Base-by-base conservation (phyloP, 2,888 invertebrate genomes). In the Nemotelus nigrinus region DNA sequence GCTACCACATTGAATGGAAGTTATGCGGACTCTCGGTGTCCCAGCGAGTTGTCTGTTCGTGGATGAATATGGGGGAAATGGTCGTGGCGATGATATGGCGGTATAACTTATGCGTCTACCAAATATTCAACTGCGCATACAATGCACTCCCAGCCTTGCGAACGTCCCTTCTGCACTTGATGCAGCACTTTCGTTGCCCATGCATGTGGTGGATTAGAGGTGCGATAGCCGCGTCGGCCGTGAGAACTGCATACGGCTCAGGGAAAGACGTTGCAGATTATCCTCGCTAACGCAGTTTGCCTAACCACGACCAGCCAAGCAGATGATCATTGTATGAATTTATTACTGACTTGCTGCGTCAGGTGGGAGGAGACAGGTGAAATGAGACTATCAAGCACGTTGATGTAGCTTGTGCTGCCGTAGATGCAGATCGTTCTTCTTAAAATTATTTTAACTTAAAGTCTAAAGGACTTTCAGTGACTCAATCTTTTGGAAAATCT, bases 41-140 rank as follows among this genome's bases (percentile, higher is more conserved):
- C 25, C 25, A 25, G 25, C 25, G 25, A 25, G 25, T 25, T 25
- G 25, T 25, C 25, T 1, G 25, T 1, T 25, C 25, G 25, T 25
- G 1, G 25, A 25, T 25, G 25, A 25, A 25, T 25, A 25, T 25
- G 25, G 25, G 25, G 25, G 25, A 25, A 25, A 25, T 25, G 25
- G 25, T 25, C 25, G 25, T 25, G 25, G 25, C 25, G 64, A 53
- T 53, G 64, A 43, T 53, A 63, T 41, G 58, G 47, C 70, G 76
- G 75, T 68, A 76, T 71, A 65, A 74, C 57, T 76, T 63, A 65
- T 64, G 48, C 64, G 71, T 70, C 71, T 64, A 60, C 76, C 53
- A 76, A 70, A 76, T 78, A 76, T 76, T 78, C 76, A 76, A 76
- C 78, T 76, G 64, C 71, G 68, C 76, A 64, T 76, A 76, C 70